Percentiles rank a stretch among this genome's conserved stretches.
These are phyloP conservation scores for Cynopterus brachyotis DNA, from an alignment of 2,113 vertebrate genomes.

Conservation along the genomic window DNA sequence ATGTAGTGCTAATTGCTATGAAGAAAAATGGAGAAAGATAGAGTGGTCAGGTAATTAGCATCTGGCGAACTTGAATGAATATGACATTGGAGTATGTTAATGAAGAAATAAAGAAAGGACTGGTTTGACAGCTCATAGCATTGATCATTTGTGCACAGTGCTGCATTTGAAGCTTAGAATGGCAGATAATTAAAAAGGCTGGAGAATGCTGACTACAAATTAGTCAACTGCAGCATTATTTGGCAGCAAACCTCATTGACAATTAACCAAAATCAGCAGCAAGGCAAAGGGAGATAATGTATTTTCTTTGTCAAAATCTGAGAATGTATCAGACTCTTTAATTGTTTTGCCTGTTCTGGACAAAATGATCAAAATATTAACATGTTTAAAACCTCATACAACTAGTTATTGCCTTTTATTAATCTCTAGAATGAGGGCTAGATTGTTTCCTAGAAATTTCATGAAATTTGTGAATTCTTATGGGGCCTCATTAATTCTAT, in stretches of 20 bases:
- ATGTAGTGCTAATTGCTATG: neutral
- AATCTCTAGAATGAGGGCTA: constrained; percentile 49
- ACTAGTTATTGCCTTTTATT: constrained; percentile 66
- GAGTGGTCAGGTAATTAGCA: neutral
- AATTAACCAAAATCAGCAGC: constrained; percentile 55
- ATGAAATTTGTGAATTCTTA: constrained; percentile 18
- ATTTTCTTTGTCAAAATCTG: constrained; percentile 41
- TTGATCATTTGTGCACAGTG: neutral
- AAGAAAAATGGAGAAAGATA: neutral
- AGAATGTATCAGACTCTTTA: neutral
- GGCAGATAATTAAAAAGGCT: constrained; percentile 45
- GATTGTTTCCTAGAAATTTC: constrained; percentile 64
- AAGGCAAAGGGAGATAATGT: constrained; percentile 20
- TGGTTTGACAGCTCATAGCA: neutral
- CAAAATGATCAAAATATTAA: neutral
- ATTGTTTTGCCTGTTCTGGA: neutral
- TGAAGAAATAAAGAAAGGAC: neutral
- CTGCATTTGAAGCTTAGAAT: constrained; percentile 35
- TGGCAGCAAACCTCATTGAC: constrained; percentile 55
- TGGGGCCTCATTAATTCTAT: constrained; percentile 38
- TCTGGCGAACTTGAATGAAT: neutral
- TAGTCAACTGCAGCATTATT: constrained; percentile 26
- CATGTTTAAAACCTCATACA: constrained; percentile 17
- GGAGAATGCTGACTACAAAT: neutral
- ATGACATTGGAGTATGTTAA: neutral